Evolutionary conservation across 2,113 vertebrate species (phyloP).

Genomic region (Dipodomys spectabilis): DNA sequence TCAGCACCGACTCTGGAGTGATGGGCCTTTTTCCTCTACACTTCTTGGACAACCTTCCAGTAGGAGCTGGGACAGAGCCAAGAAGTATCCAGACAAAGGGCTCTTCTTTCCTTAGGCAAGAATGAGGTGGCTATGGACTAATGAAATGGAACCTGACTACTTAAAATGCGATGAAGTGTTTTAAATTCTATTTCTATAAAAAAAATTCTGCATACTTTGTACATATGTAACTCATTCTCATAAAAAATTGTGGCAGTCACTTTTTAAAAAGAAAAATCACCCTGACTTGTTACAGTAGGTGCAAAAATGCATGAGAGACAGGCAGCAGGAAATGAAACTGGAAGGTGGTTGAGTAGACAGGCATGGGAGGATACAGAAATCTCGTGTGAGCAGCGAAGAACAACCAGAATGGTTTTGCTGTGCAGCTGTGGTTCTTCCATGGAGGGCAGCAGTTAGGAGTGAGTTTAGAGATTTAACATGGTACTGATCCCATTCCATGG

Average conservation of each 20-base stretch:
- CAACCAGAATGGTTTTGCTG: background rate
- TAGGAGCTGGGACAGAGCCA: background rate
- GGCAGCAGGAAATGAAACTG: background rate
- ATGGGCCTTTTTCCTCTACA: background rate
- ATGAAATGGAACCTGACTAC: background rate
- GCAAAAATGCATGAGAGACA: background rate
- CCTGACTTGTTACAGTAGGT: background rate
- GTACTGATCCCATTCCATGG: background rate
- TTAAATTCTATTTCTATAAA: background rate
- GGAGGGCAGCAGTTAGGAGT: background rate
- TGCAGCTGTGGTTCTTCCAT: background rate
- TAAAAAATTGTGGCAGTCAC: background rate
- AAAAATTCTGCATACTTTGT: background rate
- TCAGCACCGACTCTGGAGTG: background rate
- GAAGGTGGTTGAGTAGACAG: rapidly evolving
- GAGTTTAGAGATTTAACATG: background rate
- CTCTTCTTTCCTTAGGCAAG: background rate
- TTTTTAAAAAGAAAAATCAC: background rate
- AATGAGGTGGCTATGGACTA: background rate
- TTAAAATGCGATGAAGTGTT: background rate
- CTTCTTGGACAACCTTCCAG: background rate
- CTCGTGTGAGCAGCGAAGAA: background rate
- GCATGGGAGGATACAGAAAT: background rate
- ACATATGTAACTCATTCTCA: background rate
- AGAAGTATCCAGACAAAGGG: background rate